A percentile compares a stretch with the other conserved stretches of the same genome.
phyloP scores from a whole-genome alignment of 2,113 vertebrate species.

The Gobius niger region DNA sequence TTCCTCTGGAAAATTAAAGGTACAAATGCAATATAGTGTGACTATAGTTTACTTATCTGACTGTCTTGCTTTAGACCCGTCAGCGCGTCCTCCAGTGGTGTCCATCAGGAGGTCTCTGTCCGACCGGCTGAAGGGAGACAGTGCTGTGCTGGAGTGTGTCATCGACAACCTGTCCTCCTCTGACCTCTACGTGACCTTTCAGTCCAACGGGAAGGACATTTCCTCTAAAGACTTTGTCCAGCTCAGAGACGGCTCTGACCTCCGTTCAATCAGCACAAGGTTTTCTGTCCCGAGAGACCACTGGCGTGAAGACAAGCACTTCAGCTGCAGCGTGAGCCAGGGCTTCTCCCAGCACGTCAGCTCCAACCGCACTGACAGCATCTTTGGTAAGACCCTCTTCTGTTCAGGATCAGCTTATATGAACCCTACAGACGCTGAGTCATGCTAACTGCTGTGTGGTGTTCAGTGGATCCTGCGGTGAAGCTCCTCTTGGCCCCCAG shows the following conservation, averaged over 20 bases:
- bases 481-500: conserved; percentile 45
- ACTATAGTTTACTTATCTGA: background rate
- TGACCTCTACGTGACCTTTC: conserved; percentile 53
- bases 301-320: background rate
- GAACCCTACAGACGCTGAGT: background rate
- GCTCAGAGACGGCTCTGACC: conserved; percentile 27
- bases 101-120: conserved; percentile 59
- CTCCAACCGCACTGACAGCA: background rate
- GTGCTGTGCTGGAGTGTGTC: conserved; percentile 57
- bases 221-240: conserved; percentile 21
- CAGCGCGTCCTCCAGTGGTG: conserved; percentile 37
- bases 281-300: conserved; percentile 27
- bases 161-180: conserved; percentile 42
- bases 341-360: background rate
- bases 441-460: background rate
- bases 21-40: background rate
- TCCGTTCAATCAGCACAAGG: conserved; percentile 23
- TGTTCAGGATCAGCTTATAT: background rate
- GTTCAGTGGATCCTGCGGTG: conserved; percentile 55
- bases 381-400: conserved; percentile 8
- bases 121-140: conserved; percentile 25
- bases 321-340: background rate
- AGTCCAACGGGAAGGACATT: background rate
- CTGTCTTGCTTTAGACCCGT: conserved; percentile 27
- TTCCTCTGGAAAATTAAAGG: too few species aligned